Percentiles rank a stretch among this genome's conserved stretches.
These are phyloP conservation scores for Dromaius novaehollandiae DNA, from an alignment of 2,113 vertebrate genomes.

Conservation along the genomic window DNA sequence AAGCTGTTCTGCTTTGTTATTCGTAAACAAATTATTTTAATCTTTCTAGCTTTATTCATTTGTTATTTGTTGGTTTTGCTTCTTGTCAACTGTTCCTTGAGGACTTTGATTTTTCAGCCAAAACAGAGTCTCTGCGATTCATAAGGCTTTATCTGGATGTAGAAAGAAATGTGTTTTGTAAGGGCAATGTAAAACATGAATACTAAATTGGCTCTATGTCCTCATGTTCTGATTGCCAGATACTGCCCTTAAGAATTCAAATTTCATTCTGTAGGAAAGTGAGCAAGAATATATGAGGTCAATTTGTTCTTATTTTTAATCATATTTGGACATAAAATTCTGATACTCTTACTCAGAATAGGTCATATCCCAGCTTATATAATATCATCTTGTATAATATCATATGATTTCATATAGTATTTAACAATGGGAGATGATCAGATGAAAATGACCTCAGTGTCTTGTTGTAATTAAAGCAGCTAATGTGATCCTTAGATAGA, in stretches of 20 bases:
- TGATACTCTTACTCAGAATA: neutral
- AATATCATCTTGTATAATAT: neutral
- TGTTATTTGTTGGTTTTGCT: neutral
- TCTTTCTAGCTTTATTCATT: neutral
- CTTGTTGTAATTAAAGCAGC: neutral
- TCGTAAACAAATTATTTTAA: slow-evolving; percentile 45
- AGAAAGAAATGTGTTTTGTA: neutral
- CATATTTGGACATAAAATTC: neutral
- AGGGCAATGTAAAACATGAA: neutral
- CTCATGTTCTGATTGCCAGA: neutral
- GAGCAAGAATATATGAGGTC: neutral
- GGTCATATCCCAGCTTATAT: neutral
- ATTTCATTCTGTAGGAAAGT: neutral
- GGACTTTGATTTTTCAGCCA: neutral
- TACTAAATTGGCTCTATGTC: neutral
- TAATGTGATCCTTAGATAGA: neutral
- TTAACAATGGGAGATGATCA: neutral
- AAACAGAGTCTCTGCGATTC: slow-evolving; percentile 12
- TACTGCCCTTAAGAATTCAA: neutral
- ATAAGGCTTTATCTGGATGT: neutral
- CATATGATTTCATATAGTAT: neutral
- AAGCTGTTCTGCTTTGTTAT: slow-evolving; percentile 2
- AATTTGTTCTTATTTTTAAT: neutral
- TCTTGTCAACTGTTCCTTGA: slow-evolving; percentile 23
- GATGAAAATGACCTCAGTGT: neutral